These are phyloP conservation scores for Chlorodrepanis virens DNA, from an alignment of 2,113 vertebrate species.

Conservation along the genomic window DNA sequence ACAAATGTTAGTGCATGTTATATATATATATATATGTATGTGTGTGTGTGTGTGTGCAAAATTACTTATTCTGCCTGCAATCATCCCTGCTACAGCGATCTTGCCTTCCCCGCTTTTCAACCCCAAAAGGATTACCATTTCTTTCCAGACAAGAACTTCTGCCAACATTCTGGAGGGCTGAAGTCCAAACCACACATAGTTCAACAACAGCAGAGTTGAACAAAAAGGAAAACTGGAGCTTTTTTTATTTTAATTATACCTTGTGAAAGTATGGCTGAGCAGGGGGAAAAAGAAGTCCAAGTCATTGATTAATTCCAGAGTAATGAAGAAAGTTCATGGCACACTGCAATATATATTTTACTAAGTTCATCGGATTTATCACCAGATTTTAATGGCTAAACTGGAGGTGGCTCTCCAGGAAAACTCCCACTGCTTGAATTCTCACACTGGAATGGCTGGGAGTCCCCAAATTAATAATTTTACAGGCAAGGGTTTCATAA, in stretches of 20 bases:
- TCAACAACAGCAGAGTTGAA: conserved; percentile 44
- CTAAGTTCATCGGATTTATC: neutral
- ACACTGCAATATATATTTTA: neutral
- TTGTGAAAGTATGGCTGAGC: conserved; percentile 1
- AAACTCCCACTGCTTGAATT: neutral
- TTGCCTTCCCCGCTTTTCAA: conserved; percentile 27
- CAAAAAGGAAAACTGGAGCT: conserved; percentile 38
- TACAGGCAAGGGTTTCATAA: conserved; percentile 4
- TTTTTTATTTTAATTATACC: conserved; percentile 35
- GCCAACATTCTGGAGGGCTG: conserved; percentile 53
- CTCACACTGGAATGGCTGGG: neutral
- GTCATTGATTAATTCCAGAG: conserved; percentile 34
- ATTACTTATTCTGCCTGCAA: neutral
- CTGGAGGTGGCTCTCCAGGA: neutral
- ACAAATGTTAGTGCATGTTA: neutral
- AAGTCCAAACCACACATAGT: conserved; percentile 55
- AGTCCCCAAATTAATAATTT: neutral
- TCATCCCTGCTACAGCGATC: neutral
- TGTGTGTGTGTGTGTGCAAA: neutral
- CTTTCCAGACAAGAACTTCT: conserved; percentile 58
- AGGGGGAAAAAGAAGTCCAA: neutral
- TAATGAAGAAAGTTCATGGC: neutral
- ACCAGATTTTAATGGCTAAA: neutral
- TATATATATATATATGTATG: neutral
- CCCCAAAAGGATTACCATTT: conserved; percentile 55